A percentile compares a stretch with the other conserved stretches of the same genome.
Conservation (phyloP, 2,888 invertebrate genomes). For the Ditula angustiorana region DNA sequence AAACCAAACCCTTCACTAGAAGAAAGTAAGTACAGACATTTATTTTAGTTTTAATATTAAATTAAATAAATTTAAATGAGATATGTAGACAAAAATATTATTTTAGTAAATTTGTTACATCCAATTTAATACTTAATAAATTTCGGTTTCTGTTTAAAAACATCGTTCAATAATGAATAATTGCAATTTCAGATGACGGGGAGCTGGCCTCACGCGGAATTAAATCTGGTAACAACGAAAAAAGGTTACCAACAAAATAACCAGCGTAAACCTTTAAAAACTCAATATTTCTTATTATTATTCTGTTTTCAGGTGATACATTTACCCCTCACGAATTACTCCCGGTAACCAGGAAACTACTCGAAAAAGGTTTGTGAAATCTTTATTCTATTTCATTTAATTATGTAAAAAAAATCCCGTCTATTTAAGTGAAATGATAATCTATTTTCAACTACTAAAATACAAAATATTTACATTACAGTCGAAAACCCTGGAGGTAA, state of each 20-base stretch:
- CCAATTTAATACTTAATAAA: too few species aligned
- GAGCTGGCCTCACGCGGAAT: neutral
- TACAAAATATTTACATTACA: conserved; percentile 45
- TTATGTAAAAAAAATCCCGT: too few species aligned
- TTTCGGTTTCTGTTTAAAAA: neutral
- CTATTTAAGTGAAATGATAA: too few species aligned
- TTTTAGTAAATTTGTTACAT: too few species aligned
- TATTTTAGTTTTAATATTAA: too few species aligned
- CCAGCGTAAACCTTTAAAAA: neutral
- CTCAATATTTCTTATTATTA: neutral
- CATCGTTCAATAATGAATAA: neutral
- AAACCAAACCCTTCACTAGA: neutral
- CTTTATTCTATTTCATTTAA: too few species aligned
- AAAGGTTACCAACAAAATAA: neutral
- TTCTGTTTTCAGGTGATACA: conserved; percentile 59
- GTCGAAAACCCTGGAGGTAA: conserved; percentile 55
- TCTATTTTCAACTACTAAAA: too few species aligned
- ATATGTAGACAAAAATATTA: too few species aligned
- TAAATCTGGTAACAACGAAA: neutral
- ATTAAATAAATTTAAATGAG: too few species aligned
- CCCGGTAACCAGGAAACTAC: conserved; percentile 57
- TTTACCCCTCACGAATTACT: conserved; percentile 64
- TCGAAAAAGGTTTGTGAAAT: conserved; percentile 56
- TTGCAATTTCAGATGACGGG: neutral
- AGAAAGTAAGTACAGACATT: too few species aligned